Evolutionary conservation across 2,888 invertebrate species (phyloP), one percentile per base, ranked within the genome.

Genomic region (Sussaba pulchella): DNA sequence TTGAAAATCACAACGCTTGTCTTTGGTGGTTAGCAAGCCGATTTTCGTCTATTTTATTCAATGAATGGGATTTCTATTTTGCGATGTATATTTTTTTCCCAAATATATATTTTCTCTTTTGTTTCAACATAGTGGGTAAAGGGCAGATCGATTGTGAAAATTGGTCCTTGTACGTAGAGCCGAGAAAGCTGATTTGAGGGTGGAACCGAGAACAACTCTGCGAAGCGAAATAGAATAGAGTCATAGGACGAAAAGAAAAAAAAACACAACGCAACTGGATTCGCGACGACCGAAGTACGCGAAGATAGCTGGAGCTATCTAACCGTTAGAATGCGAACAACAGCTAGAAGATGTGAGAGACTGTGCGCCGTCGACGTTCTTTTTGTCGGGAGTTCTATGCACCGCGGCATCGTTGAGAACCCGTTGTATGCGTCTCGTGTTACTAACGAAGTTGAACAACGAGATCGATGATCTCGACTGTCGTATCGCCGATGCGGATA

Each of bases 361-460:
- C 47, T 47, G 69, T 59, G 47, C 17, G 57, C 19, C 19, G 24
- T 54, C 17, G 24, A 45, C 26, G 45, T 59, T 36, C 73, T 80
- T 80, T 71, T 67, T 57, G 36, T 43, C 57, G 26, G 6, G 43
- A 24, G 57, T 26, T 45, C 8, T 31, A 39, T 50, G 19, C 31
- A 59, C 52, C 41, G 45, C 78, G 31, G 14, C 43, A 19, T 43
- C 59, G 57, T 14, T 8, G 26, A 73, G 52, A 50, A 52, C 45
- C 17, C n/a, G 31, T 43, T 39, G 43, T 57, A 75, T 70, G 47
- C 67, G 63, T 76, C 66, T 80, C 54, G 52, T 61, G 72, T 80
- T 76, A 72, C 76, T 72, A 80, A 80, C 67, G 72, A 80, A 45
- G 71, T 72, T 54, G 67, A 67, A 76, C 76, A 80, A 17, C 72